Conservation (phyloP, 2,113 vertebrate genomes). For the Melanerpes formicivorus region DNA sequence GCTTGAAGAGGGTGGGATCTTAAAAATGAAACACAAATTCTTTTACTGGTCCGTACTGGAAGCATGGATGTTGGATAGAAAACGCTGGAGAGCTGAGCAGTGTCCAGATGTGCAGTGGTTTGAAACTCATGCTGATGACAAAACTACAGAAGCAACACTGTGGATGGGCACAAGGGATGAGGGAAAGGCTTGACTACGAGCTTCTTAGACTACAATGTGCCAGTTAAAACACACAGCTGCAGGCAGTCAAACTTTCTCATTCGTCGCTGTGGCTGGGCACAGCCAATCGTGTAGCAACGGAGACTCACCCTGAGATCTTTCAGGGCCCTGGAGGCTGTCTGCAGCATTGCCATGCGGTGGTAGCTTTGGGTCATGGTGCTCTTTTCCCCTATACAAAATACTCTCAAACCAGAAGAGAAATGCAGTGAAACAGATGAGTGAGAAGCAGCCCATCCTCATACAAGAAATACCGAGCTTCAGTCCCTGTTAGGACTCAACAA, state of each 20-base stretch:
- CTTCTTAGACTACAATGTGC: not conserved
- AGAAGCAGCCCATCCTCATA: not conserved
- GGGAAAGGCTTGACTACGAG: rapidly evolving
- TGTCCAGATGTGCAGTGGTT: not conserved
- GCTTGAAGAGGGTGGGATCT: not conserved
- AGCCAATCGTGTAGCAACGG: not conserved
- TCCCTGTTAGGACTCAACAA: not conserved
- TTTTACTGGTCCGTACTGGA: not conserved
- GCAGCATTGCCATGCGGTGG: rapidly evolving
- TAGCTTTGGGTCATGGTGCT: not conserved
- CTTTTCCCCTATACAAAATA: not conserved
- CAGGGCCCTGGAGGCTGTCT: not conserved
- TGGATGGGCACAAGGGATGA: not conserved
- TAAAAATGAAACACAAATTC: not conserved
- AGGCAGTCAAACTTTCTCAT: not conserved
- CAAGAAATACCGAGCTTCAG: not conserved
- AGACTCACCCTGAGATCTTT: not conserved
- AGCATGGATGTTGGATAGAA: not conserved
- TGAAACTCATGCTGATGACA: not conserved
- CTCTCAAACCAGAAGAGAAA: not conserved
- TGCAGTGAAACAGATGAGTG: rapidly evolving
- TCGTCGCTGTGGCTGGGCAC: not conserved
- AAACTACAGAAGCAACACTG: not conserved
- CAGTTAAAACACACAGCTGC: not conserved
- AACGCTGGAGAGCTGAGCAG: not conserved